phyloP scores from a whole-genome alignment of 2,113 vertebrate genomes.

The Cyphomyrus discorhynchus region DNA sequence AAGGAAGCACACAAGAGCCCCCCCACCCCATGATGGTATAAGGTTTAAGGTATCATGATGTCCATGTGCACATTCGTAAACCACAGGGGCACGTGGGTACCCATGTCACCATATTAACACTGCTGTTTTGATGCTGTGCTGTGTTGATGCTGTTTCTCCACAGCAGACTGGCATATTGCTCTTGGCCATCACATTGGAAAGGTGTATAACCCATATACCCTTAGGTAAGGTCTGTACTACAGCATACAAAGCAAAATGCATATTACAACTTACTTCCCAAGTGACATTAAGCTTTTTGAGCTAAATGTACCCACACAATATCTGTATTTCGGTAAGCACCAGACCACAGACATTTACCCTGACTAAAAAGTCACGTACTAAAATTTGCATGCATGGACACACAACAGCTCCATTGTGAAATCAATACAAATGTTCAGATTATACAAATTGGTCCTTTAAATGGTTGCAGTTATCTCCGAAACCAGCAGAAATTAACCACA shows the following conservation, averaged over 20 bases:
- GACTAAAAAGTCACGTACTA: neutral
- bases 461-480: slow-evolving; percentile 48
- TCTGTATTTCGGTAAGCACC: neutral
- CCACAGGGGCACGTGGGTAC: neutral
- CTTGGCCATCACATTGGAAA: neutral
- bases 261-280: neutral
- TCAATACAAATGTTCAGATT: neutral
- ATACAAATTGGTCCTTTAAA: slow-evolving; percentile 40
- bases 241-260: slow-evolving; percentile 20
- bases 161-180: neutral
- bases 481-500: slow-evolving; percentile 56
- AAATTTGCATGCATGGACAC: neutral
- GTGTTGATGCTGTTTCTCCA: neutral
- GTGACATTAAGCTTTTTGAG: neutral
- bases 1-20: neutral
- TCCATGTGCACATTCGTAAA: neutral
- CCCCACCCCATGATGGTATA: neutral
- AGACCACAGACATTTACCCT: neutral
- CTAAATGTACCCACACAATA: neutral
- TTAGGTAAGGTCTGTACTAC: neutral
- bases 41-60: neutral
- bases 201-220: neutral
- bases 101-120: neutral
- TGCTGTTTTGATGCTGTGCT: neutral
- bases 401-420: neutral